Evolutionary conservation across 2,797 vertebrate genomes (phyloP).

Genomic region (Characodon lateralis): DNA sequence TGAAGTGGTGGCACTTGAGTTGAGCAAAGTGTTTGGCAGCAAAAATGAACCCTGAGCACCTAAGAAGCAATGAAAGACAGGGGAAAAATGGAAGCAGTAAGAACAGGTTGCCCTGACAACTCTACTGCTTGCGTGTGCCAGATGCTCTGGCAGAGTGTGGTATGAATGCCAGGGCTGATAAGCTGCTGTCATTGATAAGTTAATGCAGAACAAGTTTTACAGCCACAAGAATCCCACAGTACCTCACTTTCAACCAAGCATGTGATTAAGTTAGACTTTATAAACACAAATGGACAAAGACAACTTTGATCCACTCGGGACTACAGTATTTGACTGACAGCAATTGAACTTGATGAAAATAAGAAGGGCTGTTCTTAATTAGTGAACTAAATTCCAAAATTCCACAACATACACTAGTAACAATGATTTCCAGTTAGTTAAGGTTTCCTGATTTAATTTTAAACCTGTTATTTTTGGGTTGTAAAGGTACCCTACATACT

Average conservation of each 20-base stretch:
- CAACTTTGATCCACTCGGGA: not conserved
- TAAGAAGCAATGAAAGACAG: not conserved
- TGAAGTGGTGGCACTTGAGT: slow-evolving; percentile 4
- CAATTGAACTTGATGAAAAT: not conserved
- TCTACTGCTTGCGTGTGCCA: not conserved
- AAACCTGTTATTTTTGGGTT: not conserved
- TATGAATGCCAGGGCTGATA: slow-evolving; percentile 4
- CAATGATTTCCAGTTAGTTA: not conserved
- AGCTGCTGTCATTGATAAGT: slow-evolving; percentile 11
- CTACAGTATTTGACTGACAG: not conserved
- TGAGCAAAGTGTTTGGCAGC: not conserved
- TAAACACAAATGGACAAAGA: not conserved
- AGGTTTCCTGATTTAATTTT: no score
- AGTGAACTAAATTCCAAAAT: not conserved
- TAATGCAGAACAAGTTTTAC: slow-evolving; percentile 3
- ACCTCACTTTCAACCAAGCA: not conserved
- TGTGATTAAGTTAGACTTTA: not conserved
- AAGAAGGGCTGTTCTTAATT: not conserved
- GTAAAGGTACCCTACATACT: not conserved
- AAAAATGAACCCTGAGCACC: not conserved
- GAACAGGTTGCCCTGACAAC: not conserved
- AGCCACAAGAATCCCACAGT: slow-evolving; percentile 5
- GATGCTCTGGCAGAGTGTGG: slow-evolving; percentile 6
- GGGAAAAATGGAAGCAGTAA: not conserved
- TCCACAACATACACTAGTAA: not conserved